phyloP scores from a whole-genome alignment of 2,113 vertebrate genomes.

The Nicator chloris region DNA sequence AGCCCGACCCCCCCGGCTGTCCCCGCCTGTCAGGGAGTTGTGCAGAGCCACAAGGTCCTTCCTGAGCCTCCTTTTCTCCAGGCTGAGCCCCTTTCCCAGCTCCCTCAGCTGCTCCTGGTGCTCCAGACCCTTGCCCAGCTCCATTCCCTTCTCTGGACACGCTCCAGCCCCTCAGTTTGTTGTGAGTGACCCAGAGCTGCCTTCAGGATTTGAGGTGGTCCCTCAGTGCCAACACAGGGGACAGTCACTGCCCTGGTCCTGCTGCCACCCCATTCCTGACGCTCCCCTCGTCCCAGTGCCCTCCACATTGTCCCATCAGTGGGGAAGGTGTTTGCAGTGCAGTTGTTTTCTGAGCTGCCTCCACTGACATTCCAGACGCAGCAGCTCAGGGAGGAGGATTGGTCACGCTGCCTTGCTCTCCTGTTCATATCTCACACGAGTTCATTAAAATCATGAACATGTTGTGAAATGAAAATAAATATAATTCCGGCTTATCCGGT shows the following conservation, averaged over 20 bases:
- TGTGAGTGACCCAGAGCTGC: fast-evolving
- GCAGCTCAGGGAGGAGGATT: background rate
- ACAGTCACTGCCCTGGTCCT: background rate
- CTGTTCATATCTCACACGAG: background rate
- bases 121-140: background rate
- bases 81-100: background rate
- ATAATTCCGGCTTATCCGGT: background rate
- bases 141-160: fast-evolving
- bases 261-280: background rate
- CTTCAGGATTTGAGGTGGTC: fast-evolving
- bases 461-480: conserved; percentile 47
- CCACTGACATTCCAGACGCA: background rate
- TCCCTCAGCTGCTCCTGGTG: background rate
- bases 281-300: background rate
- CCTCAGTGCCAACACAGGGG: too few species aligned
- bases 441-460: conserved; percentile 26
- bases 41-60: background rate
- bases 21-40: background rate
- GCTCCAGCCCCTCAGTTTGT: fast-evolving
- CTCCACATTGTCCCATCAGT: fast-evolving
- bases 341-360: background rate
- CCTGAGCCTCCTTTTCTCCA: background rate
- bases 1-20: background rate
- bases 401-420: background rate
- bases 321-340: background rate